A percentile compares a stretch with the other conserved stretches of the same genome.
These are phyloP conservation scores for Delichon dasypus DNA, from an alignment of 2,797 vertebrate species.

Conservation along the genomic window DNA sequence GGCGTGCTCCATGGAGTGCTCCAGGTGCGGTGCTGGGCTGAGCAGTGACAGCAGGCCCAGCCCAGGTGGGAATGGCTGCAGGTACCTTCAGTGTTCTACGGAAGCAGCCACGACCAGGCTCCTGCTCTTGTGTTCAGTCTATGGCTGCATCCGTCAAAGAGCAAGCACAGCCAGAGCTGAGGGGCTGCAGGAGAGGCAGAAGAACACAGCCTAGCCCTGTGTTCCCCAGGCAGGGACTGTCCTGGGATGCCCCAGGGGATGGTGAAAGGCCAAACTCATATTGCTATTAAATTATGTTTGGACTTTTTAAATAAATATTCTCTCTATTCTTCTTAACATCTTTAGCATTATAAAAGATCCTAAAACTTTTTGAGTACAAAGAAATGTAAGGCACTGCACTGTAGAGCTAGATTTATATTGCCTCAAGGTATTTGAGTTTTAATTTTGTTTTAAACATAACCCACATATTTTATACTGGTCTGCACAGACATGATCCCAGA, in stretches of 20 bases:
- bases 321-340: background rate
- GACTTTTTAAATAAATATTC: background rate
- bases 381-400: background rate
- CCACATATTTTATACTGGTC: background rate
- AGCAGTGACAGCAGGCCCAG: background rate
- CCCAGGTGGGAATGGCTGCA: background rate
- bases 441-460: background rate
- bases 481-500: background rate
- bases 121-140: background rate
- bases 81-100: background rate
- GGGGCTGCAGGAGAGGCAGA: no score
- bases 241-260: no score
- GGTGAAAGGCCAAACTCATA: background rate
- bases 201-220: background rate
- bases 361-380: background rate
- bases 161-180: background rate
- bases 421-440: background rate
- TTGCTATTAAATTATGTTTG: background rate
- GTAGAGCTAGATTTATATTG: background rate
- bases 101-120: no score
- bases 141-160: background rate
- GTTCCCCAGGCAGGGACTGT: no score
- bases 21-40: background rate
- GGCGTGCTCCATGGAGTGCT: background rate
- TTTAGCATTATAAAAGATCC: background rate